A percentile compares a stretch with the other conserved stretches of the same genome.
These are phyloP conservation scores for Hyphantria cunea DNA, from an alignment of 1,140 invertebrate genomes.

Conservation along the genomic window DNA sequence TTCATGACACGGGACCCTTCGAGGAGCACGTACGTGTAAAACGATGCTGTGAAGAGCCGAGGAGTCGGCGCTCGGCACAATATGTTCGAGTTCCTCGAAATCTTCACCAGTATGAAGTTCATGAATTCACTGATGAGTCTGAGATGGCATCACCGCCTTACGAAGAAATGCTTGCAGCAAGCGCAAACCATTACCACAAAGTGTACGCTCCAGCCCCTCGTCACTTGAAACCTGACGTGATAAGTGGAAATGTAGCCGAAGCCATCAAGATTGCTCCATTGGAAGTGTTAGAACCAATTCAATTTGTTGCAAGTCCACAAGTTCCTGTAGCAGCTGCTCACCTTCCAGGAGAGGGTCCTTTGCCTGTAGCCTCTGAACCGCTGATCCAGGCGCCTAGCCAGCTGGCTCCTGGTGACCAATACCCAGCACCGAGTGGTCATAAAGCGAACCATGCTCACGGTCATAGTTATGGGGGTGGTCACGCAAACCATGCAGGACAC, in stretches of 20 bases:
- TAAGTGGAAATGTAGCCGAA: slow-evolving; percentile 19
- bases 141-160: slow-evolving; percentile 58
- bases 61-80: slow-evolving; percentile 53
- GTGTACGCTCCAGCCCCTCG: slow-evolving; percentile 56
- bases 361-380: slow-evolving; percentile 19
- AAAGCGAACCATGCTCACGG: slow-evolving; percentile 46
- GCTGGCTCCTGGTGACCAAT: slow-evolving; percentile 41
- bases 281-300: slow-evolving; percentile 18
- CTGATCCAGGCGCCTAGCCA: slow-evolving; percentile 28
- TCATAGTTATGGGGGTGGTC: slow-evolving; percentile 49
- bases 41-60: slow-evolving; percentile 42
- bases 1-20: slow-evolving; percentile 50
- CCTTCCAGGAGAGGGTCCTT: slow-evolving; percentile 21
- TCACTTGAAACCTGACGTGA: slow-evolving; percentile 59
- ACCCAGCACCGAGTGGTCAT: slow-evolving; percentile 49
- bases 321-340: slow-evolving; percentile 20
- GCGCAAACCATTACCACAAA: slow-evolving; percentile 72
- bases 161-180: slow-evolving; percentile 70
- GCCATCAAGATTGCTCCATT: background rate
- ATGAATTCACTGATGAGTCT: slow-evolving; percentile 76
- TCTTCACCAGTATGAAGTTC: slow-evolving; percentile 79
- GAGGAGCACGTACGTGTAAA: slow-evolving; percentile 60
- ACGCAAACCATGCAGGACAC: slow-evolving; percentile 48
- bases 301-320: slow-evolving; percentile 24
- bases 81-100: slow-evolving; percentile 58